Conservation (phyloP, 2,888 invertebrate genomes). For the Vandiemenella viatica region DNA sequence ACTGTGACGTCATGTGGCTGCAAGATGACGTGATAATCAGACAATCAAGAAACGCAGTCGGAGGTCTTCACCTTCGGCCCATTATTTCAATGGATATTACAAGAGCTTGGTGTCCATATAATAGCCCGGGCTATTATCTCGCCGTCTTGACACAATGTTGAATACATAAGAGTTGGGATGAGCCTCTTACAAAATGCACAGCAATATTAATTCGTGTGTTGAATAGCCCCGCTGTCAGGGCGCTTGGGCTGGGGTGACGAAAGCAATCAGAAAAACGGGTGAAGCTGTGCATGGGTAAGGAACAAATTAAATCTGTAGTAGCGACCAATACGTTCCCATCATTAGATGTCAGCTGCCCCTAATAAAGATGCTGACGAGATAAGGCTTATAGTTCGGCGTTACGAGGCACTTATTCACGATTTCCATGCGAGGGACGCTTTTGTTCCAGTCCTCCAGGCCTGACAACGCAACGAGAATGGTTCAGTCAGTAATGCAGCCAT, state of each 20-base stretch:
- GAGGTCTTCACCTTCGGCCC: slow-evolving; percentile 1
- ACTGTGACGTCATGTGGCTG: neutral
- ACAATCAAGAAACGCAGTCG: slow-evolving; percentile 1
- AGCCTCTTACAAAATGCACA: neutral
- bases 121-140: neutral
- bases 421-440: too few species aligned
- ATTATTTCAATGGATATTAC: neutral
- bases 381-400: too few species aligned
- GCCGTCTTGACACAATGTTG: neutral
- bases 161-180: neutral
- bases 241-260: neutral
- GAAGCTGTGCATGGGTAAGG: too few species aligned
- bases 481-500: too few species aligned
- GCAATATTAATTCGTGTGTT: too few species aligned
- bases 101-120: neutral
- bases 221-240: neutral
- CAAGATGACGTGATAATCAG: slow-evolving; percentile 5
- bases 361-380: too few species aligned
- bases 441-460: too few species aligned
- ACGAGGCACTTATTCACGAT: too few species aligned
- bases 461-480: too few species aligned
- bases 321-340: too few species aligned
- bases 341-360: too few species aligned
- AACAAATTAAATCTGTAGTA: too few species aligned
- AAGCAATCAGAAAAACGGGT: neutral